phyloP scores from a whole-genome alignment of 35 echinoderm and acorn worm genomes.

The Apostichopus japonicus region DNA sequence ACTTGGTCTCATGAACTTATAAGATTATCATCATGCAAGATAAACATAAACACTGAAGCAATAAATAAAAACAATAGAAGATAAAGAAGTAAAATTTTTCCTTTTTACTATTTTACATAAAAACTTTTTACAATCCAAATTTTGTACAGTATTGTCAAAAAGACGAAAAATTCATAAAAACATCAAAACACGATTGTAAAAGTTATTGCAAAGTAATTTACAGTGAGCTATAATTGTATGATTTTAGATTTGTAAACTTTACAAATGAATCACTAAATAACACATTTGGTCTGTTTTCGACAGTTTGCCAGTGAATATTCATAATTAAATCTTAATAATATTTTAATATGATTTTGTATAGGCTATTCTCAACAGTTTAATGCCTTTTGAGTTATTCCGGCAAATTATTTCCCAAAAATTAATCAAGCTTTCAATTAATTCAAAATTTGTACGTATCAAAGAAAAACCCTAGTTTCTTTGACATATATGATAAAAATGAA shows the following conservation, averaged over 20 bases:
- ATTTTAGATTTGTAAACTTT: conserved; percentile 27
- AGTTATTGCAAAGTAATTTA: conserved; percentile 49
- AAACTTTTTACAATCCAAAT: conserved; percentile 50
- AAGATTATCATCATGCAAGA: neutral
- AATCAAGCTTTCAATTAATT: too few relatives aligned
- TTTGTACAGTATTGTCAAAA: conserved; percentile 2
- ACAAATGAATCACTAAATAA: conserved; percentile 6
- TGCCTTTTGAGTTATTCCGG: neutral
- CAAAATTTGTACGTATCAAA: too few relatives aligned
- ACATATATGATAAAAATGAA: too few relatives aligned
- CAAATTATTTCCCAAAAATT: too few relatives aligned
- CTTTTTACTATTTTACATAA: conserved; percentile 45
- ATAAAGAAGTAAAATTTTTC: neutral
- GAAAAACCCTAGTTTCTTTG: too few relatives aligned
- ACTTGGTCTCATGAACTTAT: neutral
- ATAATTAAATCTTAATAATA: too few relatives aligned
- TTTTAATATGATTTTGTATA: neutral
- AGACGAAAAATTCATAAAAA: conserved; percentile 20
- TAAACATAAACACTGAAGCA: neutral
- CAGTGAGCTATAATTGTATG: neutral
- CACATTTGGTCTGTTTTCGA: conserved; percentile 32
- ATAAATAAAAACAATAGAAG: neutral
- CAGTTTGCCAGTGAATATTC: neutral
- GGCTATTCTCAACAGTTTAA: neutral
- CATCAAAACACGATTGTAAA: conserved; percentile 35